Percentiles rank a stretch among this genome's conserved stretches.
These are phyloP conservation scores for Mythimna albipuncta DNA, from an alignment of 2,888 invertebrate genomes.

Conservation along the genomic window DNA sequence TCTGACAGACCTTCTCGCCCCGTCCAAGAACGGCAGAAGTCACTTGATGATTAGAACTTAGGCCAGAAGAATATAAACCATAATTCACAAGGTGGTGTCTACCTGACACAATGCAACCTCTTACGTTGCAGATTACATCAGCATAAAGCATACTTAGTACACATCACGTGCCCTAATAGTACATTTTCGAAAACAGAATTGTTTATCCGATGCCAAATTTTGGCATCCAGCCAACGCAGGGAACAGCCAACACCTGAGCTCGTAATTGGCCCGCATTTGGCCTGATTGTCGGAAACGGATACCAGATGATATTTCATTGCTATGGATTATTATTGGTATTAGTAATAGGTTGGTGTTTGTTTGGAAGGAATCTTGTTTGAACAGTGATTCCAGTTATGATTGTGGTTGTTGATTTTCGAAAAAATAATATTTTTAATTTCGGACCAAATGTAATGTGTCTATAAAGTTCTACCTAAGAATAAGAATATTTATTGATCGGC, in stretches of 20 bases:
- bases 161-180: slow-evolving; percentile 54
- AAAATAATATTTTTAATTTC: not conserved
- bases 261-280: slow-evolving; percentile 74
- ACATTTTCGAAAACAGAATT: slow-evolving; percentile 63
- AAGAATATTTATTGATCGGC: no score
- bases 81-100: not conserved
- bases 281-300: slow-evolving; percentile 65
- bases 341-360: slow-evolving; percentile 34
- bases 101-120: slow-evolving; percentile 1
- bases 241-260: slow-evolving; percentile 72
- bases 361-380: slow-evolving; percentile 17
- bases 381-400: not conserved
- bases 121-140: slow-evolving; percentile 32
- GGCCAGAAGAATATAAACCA: not conserved
- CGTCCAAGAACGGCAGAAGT: no score
- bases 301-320: slow-evolving; percentile 62
- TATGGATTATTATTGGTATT: slow-evolving; percentile 55
- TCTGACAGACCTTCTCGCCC: no score
- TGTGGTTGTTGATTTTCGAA: not conserved
- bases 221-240: slow-evolving; percentile 62
- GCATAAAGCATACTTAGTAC: slow-evolving; percentile 47
- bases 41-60: no score
- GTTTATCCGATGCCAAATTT: slow-evolving; percentile 58
- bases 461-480: no score
- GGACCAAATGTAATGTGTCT: no score